A percentile compares a stretch with the other conserved stretches of the same genome.
These are phyloP conservation scores for Chaetophractus vellerosus DNA, from an alignment of 2,797 vertebrate species.

Conservation along the genomic window DNA sequence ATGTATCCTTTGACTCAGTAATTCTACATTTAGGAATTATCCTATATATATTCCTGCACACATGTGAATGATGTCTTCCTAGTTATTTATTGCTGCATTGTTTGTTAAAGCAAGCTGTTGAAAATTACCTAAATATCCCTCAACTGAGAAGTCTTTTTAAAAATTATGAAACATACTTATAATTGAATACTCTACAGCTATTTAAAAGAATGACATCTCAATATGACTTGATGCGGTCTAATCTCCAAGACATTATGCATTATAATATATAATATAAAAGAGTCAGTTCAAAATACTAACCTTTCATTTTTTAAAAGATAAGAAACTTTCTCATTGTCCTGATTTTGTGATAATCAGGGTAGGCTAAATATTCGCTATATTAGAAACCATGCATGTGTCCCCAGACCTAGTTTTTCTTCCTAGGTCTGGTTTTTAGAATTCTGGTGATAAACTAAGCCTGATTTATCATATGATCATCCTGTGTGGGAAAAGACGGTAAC, in stretches of 20 bases:
- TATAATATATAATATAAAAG: background rate
- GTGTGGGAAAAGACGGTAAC: too few relatives aligned
- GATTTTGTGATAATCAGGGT: too few relatives aligned
- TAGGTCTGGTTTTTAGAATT: too few relatives aligned
- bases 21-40: background rate
- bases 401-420: too few relatives aligned
- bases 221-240: background rate
- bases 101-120: background rate
- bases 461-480: too few relatives aligned
- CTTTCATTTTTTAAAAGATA: background rate
- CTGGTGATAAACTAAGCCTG: too few relatives aligned
- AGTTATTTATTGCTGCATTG: background rate
- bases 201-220: background rate
- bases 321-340: background rate
- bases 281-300: background rate
- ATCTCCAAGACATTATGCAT: background rate
- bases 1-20: background rate
- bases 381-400: too few relatives aligned
- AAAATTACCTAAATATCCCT: background rate
- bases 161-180: background rate
- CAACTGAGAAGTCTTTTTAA: background rate
- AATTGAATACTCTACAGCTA: background rate
- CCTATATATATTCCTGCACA: background rate
- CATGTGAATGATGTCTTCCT: background rate
- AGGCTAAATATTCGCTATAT: too few relatives aligned